phyloP scores from a whole-genome alignment of 1,140 invertebrate species.

The Euwallacea fornicatus region DNA sequence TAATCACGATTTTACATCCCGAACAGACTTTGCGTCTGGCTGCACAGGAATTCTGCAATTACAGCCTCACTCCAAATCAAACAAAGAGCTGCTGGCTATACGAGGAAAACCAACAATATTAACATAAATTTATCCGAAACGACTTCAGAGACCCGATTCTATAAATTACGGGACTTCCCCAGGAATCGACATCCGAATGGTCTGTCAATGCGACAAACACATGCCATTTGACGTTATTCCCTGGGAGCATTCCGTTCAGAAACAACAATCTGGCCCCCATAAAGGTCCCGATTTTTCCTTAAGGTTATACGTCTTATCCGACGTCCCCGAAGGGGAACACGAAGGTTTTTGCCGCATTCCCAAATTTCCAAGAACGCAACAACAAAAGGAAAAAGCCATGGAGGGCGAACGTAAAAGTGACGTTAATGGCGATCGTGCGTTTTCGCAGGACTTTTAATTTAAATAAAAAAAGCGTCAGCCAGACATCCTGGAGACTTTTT shows the following conservation, averaged over 20 bases:
- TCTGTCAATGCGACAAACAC: background rate
- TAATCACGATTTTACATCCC: conserved; percentile 12
- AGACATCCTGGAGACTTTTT: background rate
- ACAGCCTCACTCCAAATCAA: background rate
- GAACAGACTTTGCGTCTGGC: conserved; percentile 12
- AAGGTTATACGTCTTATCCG: background rate
- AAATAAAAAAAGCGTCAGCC: conserved; percentile 8
- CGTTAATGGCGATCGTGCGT: background rate
- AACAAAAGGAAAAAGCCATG: conserved; percentile 1
- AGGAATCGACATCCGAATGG: background rate
- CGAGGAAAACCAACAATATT: background rate
- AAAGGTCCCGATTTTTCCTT: background rate
- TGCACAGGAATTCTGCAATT: conserved; percentile 9
- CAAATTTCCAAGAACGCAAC: background rate
- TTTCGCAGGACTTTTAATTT: background rate
- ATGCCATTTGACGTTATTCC: background rate
- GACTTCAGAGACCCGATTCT: too few species aligned
- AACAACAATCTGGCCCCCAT: background rate
- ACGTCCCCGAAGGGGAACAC: background rate
- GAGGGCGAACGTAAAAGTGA: background rate
- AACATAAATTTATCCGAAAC: too few species aligned
- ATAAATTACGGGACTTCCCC: too few species aligned
- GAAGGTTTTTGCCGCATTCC: background rate
- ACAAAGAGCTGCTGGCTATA: background rate
- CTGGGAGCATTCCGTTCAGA: background rate